Conservation (phyloP, 2,888 invertebrate genomes). For the Polydrusus pterygomalis region DNA sequence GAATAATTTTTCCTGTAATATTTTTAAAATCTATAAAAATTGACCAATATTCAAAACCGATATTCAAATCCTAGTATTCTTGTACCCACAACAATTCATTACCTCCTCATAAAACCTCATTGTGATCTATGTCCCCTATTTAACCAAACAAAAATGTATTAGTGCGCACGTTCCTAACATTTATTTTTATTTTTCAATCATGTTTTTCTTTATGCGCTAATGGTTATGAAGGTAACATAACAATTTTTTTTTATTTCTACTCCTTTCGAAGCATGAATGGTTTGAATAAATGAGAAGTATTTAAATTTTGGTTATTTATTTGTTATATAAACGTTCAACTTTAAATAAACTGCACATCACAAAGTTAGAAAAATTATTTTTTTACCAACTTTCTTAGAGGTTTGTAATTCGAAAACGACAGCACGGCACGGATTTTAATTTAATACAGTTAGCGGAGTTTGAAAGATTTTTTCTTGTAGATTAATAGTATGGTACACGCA, state of each 20-base stretch:
- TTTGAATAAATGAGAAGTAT: slow-evolving; percentile 10
- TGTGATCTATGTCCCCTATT: slow-evolving; percentile 11
- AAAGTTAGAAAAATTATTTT: too few species aligned
- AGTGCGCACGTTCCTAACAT: slow-evolving; percentile 11
- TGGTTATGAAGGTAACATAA: slow-evolving; percentile 50
- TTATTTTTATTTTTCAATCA: slow-evolving; percentile 16
- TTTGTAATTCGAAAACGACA: too few species aligned
- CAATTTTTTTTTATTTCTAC: slow-evolving; percentile 33
- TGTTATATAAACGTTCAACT: not conserved
- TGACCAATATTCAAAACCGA: not conserved
- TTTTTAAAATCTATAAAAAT: too few species aligned
- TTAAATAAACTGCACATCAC: not conserved
- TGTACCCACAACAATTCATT: not conserved
- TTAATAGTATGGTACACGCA: too few species aligned
- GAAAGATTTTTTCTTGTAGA: too few species aligned
- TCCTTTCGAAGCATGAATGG: slow-evolving; percentile 8
- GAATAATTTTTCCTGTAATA: too few species aligned
- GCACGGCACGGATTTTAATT: too few species aligned
- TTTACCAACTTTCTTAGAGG: too few species aligned
- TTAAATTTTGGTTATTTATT: not conserved
- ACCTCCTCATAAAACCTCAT: slow-evolving; percentile 6
- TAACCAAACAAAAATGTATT: slow-evolving; percentile 20
- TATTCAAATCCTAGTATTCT: slow-evolving; percentile 1
- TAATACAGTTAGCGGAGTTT: too few species aligned
- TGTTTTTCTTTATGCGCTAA: slow-evolving; percentile 20